Evolutionary conservation across 2,797 vertebrate species (phyloP).

Genomic region (Mycteria americana): DNA sequence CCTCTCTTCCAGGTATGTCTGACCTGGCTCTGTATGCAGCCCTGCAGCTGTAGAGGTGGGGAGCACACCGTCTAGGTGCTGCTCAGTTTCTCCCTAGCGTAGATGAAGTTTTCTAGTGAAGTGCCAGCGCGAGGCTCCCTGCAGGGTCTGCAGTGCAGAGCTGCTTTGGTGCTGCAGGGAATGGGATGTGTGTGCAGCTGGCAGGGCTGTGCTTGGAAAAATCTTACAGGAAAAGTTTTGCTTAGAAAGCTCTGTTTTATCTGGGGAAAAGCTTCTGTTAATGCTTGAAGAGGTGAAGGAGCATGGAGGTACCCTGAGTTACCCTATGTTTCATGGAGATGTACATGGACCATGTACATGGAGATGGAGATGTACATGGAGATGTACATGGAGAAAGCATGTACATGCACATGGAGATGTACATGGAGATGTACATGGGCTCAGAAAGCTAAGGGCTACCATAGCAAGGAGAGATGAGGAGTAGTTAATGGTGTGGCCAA

Average conservation of each 20-base stretch:
- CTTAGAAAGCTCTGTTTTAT: neutral
- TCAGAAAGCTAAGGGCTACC: neutral
- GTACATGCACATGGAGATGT: neutral
- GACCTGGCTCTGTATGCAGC: neutral
- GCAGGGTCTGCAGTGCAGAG: neutral
- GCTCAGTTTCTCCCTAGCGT: neutral
- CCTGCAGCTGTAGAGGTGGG: neutral
- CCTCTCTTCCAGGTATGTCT: neutral
- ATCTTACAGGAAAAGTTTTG: neutral
- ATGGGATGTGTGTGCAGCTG: accelerated
- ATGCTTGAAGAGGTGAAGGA: neutral
- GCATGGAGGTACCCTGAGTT: neutral
- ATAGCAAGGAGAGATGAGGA: neutral
- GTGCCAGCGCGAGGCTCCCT: neutral
- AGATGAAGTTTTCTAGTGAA: neutral
- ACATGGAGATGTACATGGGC: accelerated
- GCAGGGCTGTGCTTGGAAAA: neutral
- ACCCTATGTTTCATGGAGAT: neutral
- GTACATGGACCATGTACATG: accelerated
- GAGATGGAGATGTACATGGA: neutral
- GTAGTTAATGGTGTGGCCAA: accelerated
- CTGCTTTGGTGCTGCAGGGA: neutral
- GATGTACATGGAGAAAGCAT: accelerated
- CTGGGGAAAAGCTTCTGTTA: neutral
- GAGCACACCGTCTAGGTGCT: neutral